Conservation (phyloP, 2,888 invertebrate genomes). For the Patella pellucida region DNA sequence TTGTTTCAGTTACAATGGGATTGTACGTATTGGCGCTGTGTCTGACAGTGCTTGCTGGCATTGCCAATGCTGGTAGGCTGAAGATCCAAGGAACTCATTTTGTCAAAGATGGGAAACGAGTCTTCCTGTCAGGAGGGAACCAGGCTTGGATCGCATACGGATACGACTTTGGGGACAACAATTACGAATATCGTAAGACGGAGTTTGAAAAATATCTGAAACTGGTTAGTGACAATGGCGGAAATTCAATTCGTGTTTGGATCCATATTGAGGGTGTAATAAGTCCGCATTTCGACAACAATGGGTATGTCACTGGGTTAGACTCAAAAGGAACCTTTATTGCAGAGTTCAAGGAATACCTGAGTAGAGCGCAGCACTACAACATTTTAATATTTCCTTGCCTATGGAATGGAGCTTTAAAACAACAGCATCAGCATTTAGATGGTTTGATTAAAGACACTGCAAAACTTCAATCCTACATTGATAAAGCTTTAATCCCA, state of each 20-base stretch:
- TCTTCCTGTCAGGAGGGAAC: constrained; percentile 42
- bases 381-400: constrained; percentile 55
- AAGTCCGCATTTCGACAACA: constrained; percentile 48
- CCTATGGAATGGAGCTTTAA: constrained; percentile 59
- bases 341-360: constrained; percentile 47
- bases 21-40: too few species aligned
- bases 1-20: too few species aligned
- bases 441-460: constrained; percentile 42
- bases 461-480: constrained; percentile 55
- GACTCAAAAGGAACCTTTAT: constrained; percentile 51
- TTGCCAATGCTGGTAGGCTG: constrained; percentile 8
- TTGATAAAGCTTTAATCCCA: constrained; percentile 54
- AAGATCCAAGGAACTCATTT: constrained; percentile 23
- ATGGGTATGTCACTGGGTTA: constrained; percentile 49
- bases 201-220: constrained; percentile 29
- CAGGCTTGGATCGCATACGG: constrained; percentile 43
- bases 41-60: too few species aligned
- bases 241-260: constrained; percentile 50
- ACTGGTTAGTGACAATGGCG: constrained; percentile 29
- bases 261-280: constrained; percentile 53
- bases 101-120: constrained; percentile 24
- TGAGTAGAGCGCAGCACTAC: constrained; percentile 43
- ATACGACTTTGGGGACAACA: constrained; percentile 40
- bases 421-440: constrained; percentile 27
- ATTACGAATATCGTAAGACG: constrained; percentile 27